Base-by-base conservation (phyloP, 2,888 invertebrate species). In the Andrena camellia region DNA sequence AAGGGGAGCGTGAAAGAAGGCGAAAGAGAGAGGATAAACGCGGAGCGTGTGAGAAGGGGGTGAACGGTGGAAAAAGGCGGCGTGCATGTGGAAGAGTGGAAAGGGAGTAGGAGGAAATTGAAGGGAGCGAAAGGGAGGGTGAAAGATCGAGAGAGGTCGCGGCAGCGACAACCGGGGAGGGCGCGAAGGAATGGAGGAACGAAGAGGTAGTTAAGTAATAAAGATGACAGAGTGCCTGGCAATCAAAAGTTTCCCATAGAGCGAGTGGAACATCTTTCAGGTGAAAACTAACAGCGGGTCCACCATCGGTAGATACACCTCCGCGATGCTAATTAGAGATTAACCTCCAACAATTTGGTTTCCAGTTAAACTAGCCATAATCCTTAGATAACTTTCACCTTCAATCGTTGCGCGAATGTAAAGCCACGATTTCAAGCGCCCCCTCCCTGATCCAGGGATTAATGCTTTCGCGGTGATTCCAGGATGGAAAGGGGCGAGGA, bases 301-400 rank as follows among this genome's bases (percentile, higher is more conserved):
- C 63, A 23, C 68, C 59, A 83, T 69, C 73, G 68, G n/a, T 48
- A 29, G 60, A 69, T 80, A 84, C 73, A 76, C 63, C 68, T 29
- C 31, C 26, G n/a, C 69, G 81, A 86, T 86, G 86, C 85, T 83
- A 87, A 87, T 86, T 87, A 86, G 80, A 87, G 87, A 87, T 86
- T 85, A 86, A 79, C 73, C 67, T 64, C 66, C 81, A 66, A 78
- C 81, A 67, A 81, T 87, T 87, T 78, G 84, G 73, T 81, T 74
- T 69, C 52, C 26, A 77, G 81, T 64, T 75, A 81, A 85, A 81
- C 85, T 73, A 70, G 70, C 64, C 69, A 62, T 86, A 84, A 86
- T 86, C 86, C 85, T 42, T 26, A 72, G 76, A 64, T 81, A 86
- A 86, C 84, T 84, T 81, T 81, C 69, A 48, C 81, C 78, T 75